Conservation (phyloP, 2,888 invertebrate genomes). For the Notodonta dromedarius region DNA sequence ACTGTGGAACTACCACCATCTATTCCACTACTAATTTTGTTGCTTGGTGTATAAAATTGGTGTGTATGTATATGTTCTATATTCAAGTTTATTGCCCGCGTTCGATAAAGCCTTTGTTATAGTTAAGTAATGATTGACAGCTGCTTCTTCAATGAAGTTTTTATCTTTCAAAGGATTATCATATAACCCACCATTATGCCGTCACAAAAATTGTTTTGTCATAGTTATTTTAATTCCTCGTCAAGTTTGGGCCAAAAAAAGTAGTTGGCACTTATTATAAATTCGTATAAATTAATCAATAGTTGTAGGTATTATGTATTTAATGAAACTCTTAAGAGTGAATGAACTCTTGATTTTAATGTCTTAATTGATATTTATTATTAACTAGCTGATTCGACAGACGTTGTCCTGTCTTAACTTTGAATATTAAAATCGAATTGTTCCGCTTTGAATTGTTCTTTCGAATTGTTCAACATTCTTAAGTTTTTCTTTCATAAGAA, state of each 20-base stretch:
- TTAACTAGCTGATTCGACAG: no score
- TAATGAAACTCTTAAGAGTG: not conserved
- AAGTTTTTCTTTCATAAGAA: no score
- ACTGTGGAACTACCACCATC: no score
- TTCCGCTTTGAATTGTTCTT: no score
- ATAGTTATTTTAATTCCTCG: not conserved
- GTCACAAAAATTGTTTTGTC: not conserved
- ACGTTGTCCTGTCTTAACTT: no score
- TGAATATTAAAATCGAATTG: no score
- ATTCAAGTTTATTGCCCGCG: not conserved
- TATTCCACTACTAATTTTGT: not conserved
- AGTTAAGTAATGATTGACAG: slow-evolving; percentile 4
- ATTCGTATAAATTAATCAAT: not conserved
- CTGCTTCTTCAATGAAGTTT: not conserved
- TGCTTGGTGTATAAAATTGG: not conserved
- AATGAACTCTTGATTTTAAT: not conserved
- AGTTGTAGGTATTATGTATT: not conserved
- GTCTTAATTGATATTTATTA: no score
- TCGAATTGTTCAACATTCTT: no score
- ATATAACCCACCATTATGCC: not conserved
- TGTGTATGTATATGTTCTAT: not conserved
- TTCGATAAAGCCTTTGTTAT: not conserved
- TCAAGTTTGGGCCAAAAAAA: not conserved
- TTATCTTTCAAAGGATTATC: not conserved
- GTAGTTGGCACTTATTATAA: not conserved